Evolutionary conservation across 2,888 invertebrate genomes (phyloP).

Genomic region (Melikaiella ostensackeni): DNA sequence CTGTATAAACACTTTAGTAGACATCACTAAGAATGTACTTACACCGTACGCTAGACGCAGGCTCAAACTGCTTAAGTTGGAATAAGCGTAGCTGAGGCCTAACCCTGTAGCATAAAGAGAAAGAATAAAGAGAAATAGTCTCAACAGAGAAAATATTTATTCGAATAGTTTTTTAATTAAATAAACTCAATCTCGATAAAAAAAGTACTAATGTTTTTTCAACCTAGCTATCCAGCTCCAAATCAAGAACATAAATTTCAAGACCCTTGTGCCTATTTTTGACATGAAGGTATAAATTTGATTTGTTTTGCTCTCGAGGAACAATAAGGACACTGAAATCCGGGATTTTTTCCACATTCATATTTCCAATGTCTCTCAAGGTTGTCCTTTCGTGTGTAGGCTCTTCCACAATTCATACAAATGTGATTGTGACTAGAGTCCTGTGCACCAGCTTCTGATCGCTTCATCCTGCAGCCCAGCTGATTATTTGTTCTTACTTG

Average conservation of each 20-base stretch:
- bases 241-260: neutral
- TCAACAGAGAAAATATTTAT: too few species aligned
- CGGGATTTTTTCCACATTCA: conserved; percentile 64
- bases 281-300: conserved; percentile 60
- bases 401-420: conserved; percentile 65
- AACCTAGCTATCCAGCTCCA: neutral
- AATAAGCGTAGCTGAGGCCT: too few species aligned
- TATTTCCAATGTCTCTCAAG: conserved; percentile 61
- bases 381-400: conserved; percentile 64
- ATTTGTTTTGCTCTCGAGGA: conserved; percentile 60
- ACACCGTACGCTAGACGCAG: too few species aligned
- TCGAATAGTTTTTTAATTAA: too few species aligned
- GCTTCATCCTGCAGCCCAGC: neutral
- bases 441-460: neutral
- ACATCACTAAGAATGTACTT: too few species aligned
- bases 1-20: neutral
- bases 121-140: too few species aligned
- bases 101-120: too few species aligned
- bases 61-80: too few species aligned
- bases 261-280: neutral
- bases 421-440: conserved; percentile 46
- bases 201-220: neutral
- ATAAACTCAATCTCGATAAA: too few species aligned
- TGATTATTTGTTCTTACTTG: neutral
- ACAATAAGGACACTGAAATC: conserved; percentile 71